These are phyloP conservation scores for Athalia rosae DNA, from an alignment of 2,888 invertebrate species.

Conservation along the genomic window DNA sequence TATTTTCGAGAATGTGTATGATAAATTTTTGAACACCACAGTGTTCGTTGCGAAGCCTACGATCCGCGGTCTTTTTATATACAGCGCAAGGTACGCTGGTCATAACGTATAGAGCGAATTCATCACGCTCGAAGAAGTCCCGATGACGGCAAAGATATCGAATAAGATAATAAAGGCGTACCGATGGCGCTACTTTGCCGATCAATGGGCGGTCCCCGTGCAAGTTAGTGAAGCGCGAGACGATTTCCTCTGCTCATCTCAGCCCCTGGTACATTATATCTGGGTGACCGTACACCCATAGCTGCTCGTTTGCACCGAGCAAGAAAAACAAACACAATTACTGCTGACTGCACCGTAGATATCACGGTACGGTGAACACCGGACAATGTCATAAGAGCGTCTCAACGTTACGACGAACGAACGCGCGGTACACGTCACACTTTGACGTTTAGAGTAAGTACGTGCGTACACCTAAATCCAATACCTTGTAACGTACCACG, in stretches of 20 bases:
- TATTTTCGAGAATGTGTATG: too few species aligned
- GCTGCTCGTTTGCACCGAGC: too few species aligned
- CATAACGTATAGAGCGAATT: neutral
- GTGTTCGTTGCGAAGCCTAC: neutral
- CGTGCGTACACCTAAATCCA: neutral
- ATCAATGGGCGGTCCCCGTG: neutral
- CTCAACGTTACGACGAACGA: too few species aligned
- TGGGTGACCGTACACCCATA: too few species aligned
- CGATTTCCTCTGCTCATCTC: constrained; percentile 48
- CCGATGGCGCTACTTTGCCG: neutral
- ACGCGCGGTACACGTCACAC: too few species aligned
- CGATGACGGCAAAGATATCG: neutral
- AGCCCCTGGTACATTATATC: too few species aligned
- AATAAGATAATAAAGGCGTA: constrained; percentile 19
- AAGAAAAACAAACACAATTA: too few species aligned
- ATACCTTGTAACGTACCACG: neutral
- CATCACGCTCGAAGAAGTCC: constrained; percentile 2
- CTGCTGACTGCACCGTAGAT: too few species aligned
- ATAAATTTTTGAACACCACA: too few species aligned
- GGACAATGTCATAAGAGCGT: too few species aligned
- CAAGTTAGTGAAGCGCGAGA: constrained; percentile 65
- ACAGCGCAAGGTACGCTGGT: neutral
- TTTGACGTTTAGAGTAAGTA: too few species aligned
- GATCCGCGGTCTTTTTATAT: neutral
- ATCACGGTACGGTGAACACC: too few species aligned